Evolutionary conservation across 2,888 invertebrate genomes (phyloP), one percentile per base, ranked within the genome.

Genomic region (Barypeithes pellucidus): DNA sequence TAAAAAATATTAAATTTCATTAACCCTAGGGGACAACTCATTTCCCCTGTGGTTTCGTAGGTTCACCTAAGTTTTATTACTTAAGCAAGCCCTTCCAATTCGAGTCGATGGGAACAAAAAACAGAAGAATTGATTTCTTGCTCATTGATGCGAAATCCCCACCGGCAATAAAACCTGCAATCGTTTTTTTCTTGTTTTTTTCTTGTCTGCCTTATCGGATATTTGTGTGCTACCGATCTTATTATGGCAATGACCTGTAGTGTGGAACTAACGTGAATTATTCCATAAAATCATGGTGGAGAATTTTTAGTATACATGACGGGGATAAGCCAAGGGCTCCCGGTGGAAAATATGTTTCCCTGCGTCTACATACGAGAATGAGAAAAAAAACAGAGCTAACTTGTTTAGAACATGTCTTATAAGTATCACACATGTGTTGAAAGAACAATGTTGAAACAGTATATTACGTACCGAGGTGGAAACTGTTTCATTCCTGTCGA

Each of bases 141-240:
- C 22, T 50, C 50, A 50, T 50, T 20, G 50, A 50, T 50, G 50
- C 22, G 50, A 50, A 50, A 50, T 50, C 50, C 50, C 50, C n/a
- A 24, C 22, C 22, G 50, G 22, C 22, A 16, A 50, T 50, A 50
- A 50, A 50, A 50, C 50, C 22, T 50, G 50, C n/a, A 12, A 50
- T 50, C 22, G 11, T 22, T 16, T 50, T 50, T 50, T 50, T 16
- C 12, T 47, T 47, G 18, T 3, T 50, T 50, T 50, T 50, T 50
- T 22, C 50, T 50, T 50, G 50, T 50, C 22, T 50, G 50, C 3
- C 3, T 50, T 22, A 22, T 50, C 50, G 22, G 24, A 50, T 22
- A 20, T 50, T 22, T 50, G 50, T 50, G 50, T 22, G 50, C 50
- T 50, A 22, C 12, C 5, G 1, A 50, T 50, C 50, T 50, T 1